Base-by-base conservation (phyloP, 2,113 vertebrate genomes). In the Collichthys lucidus region DNA sequence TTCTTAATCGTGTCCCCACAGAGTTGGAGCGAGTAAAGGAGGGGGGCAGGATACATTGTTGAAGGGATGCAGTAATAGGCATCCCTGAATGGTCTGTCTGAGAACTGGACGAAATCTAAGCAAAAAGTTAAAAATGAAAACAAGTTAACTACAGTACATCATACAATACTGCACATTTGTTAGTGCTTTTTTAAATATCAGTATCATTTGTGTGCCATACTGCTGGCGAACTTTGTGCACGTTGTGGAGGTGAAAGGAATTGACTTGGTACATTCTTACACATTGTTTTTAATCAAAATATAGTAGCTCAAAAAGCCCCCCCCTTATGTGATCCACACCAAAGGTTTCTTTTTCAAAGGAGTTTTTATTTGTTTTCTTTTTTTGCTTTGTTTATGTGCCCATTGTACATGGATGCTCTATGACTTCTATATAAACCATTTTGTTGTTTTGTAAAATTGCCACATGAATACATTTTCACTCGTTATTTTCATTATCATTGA, bases 1-100 rank as follows among this genome's bases (percentile, higher is more conserved):
- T 88, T 83, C 83, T 80, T 93, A 93, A 92, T 93, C 80, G 64
- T 80, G 84, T 86, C 81, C 78, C 85, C 29, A 53, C 42, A 84
- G 86, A 90, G 52, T 31, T 17, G 9, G 50, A 60, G 31, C 20
- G 3, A 44, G 60, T 49, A n/a, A 35, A 35, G 11, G 35, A 22
- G 20, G 52, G 50, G 42, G 44, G 60, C 7, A 19, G 22, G 59
- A 57, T 8, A 76, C 47, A 77, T 80, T 74, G 77, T 84, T 83
- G 62, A 83, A 57, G 31, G 10, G 22, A 63, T 57, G 62, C 64
- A 31, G 52, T 70, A 16, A 77, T 64, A 74, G 76, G 31, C 19
- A 65, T 78, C 57, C 8, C n/a, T 73, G 52, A 10, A 42, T 53
- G 24, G 60, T 26, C 5, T 0, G 0, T 73, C 5, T 73, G 62